Evolutionary conservation across 2,797 vertebrate species (phyloP).

Genomic region (Silurus lanzhouensis): DNA sequence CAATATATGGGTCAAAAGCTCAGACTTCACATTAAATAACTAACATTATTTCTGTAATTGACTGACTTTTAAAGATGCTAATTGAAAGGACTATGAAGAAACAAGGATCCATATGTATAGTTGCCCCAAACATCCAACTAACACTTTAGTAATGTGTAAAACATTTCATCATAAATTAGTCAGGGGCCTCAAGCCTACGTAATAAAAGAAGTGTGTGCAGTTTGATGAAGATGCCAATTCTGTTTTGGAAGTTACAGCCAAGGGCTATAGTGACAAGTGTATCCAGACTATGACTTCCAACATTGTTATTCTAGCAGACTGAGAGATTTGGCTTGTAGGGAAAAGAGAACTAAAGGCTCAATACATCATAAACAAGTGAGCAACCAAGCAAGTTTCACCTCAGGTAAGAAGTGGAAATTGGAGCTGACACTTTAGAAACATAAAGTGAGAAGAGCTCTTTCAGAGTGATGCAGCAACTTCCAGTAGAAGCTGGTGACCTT

Average conservation of each 20-base stretch:
- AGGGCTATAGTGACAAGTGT: conserved; percentile 6
- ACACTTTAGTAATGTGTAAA: conserved; percentile 37
- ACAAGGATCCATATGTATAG: background rate
- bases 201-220: background rate
- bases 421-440: background rate
- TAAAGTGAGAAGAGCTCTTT: background rate
- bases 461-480: background rate
- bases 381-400: conserved; percentile 14
- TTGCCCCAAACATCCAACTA: background rate
- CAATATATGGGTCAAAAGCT: background rate
- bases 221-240: conserved; percentile 14
- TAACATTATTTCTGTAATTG: background rate
- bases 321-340: conserved; percentile 4
- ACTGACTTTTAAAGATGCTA: background rate
- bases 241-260: background rate
- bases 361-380: conserved; percentile 20
- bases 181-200: background rate
- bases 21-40: background rate
- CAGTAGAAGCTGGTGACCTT: background rate
- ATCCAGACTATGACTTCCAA: conserved; percentile 4
- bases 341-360: conserved; percentile 4
- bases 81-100: background rate
- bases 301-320: background rate
- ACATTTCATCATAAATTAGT: conserved; percentile 5
- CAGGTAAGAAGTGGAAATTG: conserved; percentile 4